Evolutionary conservation across 1,140 invertebrate species (phyloP).

Genomic region (Lepeophtheirus salmonis): DNA sequence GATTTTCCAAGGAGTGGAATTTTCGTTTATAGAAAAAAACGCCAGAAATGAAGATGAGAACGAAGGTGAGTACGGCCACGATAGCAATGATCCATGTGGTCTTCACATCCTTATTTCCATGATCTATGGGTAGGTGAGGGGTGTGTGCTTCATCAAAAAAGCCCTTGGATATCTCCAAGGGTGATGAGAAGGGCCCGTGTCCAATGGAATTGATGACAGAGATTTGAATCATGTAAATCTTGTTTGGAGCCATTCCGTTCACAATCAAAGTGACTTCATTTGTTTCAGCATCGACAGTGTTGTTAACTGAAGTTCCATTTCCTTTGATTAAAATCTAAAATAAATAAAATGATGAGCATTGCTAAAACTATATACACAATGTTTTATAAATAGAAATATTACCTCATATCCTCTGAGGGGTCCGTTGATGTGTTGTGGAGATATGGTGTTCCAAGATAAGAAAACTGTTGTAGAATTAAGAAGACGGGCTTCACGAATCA

Average conservation of each 20-base stretch:
- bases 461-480: conserved; percentile 1
- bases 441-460: background rate
- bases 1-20: background rate
- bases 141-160: background rate
- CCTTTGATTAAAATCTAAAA: conserved; percentile 13
- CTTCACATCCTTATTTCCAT: background rate
- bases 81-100: conserved; percentile 4
- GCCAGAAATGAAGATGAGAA: conserved; percentile 7
- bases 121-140: background rate
- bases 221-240: conserved; percentile 14
- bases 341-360: background rate
- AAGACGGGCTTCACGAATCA: background rate
- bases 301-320: conserved; percentile 4
- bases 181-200: conserved; percentile 3
- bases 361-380: background rate
- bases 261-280: conserved; percentile 10
- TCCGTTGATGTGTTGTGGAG: conserved; percentile 6
- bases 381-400: background rate
- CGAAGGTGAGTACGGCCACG: conserved; percentile 1
- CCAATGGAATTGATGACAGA: background rate
- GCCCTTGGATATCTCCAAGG: conserved; percentile 5
- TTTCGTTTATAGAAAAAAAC: conserved; percentile 8
- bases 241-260: background rate
- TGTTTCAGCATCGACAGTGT: conserved; percentile 4
- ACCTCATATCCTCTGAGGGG: conserved; percentile 10